These are phyloP conservation scores for Stratiomys singularior DNA, from an alignment of 2,888 invertebrate species.

Conservation along the genomic window DNA sequence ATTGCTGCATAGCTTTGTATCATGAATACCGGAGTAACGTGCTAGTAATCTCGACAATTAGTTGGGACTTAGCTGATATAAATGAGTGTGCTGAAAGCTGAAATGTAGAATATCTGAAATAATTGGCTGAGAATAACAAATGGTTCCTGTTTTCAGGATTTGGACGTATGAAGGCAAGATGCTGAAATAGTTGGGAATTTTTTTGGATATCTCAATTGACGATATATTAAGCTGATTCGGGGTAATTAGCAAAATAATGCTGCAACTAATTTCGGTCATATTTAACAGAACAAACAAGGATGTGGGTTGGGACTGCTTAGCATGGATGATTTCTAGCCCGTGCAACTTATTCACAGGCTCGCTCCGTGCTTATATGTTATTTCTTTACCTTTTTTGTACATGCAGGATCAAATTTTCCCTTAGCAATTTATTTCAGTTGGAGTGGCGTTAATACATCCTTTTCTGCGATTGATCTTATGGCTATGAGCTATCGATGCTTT, in stretches of 20 bases:
- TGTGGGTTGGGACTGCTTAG: too few species aligned
- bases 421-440: too few species aligned
- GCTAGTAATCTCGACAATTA: conserved; percentile 35
- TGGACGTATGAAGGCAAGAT: background rate
- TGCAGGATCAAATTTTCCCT: too few species aligned
- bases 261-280: background rate
- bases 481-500: too few species aligned
- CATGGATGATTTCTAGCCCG: too few species aligned
- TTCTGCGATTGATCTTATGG: too few species aligned
- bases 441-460: too few species aligned
- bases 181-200: background rate
- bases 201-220: conserved; percentile 6
- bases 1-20: conserved; percentile 10
- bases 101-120: conserved; percentile 21
- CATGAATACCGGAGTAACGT: background rate
- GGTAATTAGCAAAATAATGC: conserved; percentile 3
- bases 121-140: conserved; percentile 34
- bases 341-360: too few species aligned
- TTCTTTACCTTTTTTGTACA: too few species aligned
- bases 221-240: conserved; percentile 9
- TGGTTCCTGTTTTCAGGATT: conserved; percentile 1
- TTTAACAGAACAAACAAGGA: background rate
- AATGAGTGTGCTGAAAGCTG: conserved; percentile 37
- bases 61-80: conserved; percentile 27
- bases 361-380: too few species aligned